A percentile compares a stretch with the other conserved stretches of the same genome.
phyloP scores from a whole-genome alignment of 2,797 vertebrate species.

The Glossophaga mutica region DNA sequence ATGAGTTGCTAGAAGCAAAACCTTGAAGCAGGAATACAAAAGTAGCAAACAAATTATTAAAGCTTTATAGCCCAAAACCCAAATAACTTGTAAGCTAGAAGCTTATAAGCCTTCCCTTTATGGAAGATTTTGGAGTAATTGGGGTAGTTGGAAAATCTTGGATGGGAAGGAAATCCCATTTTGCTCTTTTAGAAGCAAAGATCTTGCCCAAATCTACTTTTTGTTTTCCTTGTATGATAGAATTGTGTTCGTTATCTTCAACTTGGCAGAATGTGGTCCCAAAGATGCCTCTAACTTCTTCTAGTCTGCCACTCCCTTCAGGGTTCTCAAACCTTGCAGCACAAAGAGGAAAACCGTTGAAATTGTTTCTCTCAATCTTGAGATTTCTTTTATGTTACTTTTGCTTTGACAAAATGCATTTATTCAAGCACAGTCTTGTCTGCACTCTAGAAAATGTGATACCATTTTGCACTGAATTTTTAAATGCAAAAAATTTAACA shows the following conservation, averaged over 20 bases:
- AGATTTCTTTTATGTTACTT: conserved; percentile 25
- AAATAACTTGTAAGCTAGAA: neutral
- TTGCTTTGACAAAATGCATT: conserved; percentile 10
- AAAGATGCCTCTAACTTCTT: conserved; percentile 25
- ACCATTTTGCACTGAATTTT: conserved; percentile 46
- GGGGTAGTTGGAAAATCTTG: accelerated
- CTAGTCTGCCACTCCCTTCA: neutral
- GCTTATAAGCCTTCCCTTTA: neutral
- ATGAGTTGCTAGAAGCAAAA: neutral
- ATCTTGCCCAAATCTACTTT: neutral
- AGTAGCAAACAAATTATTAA: neutral
- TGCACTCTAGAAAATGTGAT: conserved; percentile 39
- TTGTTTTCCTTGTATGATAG: neutral
- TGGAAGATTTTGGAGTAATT: neutral
- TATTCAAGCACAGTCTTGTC: neutral
- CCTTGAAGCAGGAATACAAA: neutral
- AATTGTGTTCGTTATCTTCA: neutral
- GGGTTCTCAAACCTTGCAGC: neutral
- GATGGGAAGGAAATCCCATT: neutral
- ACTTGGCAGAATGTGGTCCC: neutral
- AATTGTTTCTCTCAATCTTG: conserved; percentile 51
- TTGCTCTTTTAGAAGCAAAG: neutral
- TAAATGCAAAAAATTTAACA: conserved; percentile 41
- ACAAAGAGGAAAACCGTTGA: conserved; percentile 19
- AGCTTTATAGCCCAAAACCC: neutral